A percentile compares a stretch with the other conserved stretches of the same genome.
These are phyloP conservation scores for Athripsodes cinereus DNA, from an alignment of 2,888 invertebrate species.

Conservation along the genomic window DNA sequence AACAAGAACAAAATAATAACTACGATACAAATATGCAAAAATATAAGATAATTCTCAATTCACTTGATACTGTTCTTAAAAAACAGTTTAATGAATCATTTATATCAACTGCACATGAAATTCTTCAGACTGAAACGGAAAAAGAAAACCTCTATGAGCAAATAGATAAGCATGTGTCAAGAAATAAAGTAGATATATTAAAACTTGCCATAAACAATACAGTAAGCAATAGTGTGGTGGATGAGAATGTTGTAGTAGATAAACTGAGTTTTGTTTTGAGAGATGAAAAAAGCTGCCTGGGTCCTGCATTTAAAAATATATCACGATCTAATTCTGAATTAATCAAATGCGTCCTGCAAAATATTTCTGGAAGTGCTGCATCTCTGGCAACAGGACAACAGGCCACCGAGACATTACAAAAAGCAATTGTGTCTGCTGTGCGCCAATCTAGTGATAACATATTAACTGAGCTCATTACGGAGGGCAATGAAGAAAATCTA, in stretches of 20 bases:
- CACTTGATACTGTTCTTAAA: conserved; percentile 48
- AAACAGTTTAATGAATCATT: conserved; percentile 47
- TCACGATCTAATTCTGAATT: conserved; percentile 55
- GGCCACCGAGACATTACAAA: conserved; percentile 59
- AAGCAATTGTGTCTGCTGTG: conserved; percentile 60
- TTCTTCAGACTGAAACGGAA: conserved; percentile 47
- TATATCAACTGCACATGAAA: conserved; percentile 45
- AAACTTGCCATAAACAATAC: conserved; percentile 50
- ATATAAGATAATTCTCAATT: conserved; percentile 46
- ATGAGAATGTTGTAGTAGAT: conserved; percentile 55
- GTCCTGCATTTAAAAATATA: conserved; percentile 60
- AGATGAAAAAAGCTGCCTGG: conserved; percentile 54
- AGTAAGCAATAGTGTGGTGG: conserved; percentile 43
- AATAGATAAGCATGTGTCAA: conserved; percentile 46
- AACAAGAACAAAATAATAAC: conserved; percentile 39
- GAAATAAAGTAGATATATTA: conserved; percentile 58
- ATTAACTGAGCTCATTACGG: conserved; percentile 49
- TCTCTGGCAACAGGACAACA: conserved; percentile 57
- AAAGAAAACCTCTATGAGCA: conserved; percentile 46
- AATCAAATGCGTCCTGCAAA: conserved; percentile 52
- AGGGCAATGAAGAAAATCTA: conserved; percentile 43
- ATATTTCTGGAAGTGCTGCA: conserved; percentile 56
- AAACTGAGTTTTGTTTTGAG: conserved; percentile 58
- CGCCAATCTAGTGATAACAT: conserved; percentile 56
- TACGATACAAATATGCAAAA: conserved; percentile 40